Evolutionary conservation across 2,113 vertebrate species (phyloP).

Genomic region (Paramormyrops kingsleyae): DNA sequence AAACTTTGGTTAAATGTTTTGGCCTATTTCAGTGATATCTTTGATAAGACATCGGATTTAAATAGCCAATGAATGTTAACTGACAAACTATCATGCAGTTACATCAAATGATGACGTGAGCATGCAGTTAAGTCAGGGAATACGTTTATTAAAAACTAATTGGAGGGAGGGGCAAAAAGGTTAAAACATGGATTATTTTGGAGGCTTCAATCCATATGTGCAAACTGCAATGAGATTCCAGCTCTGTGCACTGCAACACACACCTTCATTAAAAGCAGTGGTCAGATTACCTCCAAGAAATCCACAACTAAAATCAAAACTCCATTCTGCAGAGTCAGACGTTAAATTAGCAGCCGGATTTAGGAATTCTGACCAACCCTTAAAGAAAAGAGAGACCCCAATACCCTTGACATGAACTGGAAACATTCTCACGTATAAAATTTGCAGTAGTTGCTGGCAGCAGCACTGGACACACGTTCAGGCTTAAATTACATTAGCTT

Average conservation of each 20-base stretch:
- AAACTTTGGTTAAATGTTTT: neutral
- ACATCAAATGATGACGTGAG: neutral
- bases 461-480: neutral
- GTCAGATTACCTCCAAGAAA: neutral
- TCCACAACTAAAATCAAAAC: neutral
- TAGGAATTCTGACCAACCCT: neutral
- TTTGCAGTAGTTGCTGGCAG: neutral
- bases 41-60: neutral
- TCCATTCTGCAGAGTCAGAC: neutral
- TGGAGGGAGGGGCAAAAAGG: neutral
- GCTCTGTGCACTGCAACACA: neutral
- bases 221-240: neutral
- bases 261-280: neutral
- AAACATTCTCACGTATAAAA: neutral
- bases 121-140: neutral
- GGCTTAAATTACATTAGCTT: neutral
- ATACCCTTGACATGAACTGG: neutral
- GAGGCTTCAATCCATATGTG: neutral
- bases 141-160: neutral
- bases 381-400: neutral
- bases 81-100: neutral
- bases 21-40: neutral
- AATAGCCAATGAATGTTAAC: neutral
- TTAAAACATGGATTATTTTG: neutral
- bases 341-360: neutral